These are phyloP conservation scores for Nemotelus pantherinus DNA, from an alignment of 2,888 invertebrate genomes.

Conservation along the genomic window DNA sequence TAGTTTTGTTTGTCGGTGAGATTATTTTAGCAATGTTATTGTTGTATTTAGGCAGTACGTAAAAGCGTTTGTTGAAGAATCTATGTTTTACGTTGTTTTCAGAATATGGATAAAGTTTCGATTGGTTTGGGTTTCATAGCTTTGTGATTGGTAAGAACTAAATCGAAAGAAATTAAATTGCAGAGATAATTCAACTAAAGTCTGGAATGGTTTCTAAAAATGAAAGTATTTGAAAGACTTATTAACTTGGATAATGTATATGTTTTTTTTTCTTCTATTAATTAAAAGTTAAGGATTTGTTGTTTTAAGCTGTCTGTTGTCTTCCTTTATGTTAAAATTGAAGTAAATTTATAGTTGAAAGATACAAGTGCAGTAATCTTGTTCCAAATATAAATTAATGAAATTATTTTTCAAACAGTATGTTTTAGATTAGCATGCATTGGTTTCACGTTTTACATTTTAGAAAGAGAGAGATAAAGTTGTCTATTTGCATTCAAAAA, in stretches of 20 bases:
- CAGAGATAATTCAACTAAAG: background rate
- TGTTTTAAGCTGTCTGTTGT: conserved; percentile 42
- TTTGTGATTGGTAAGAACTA: background rate
- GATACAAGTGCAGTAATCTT: conserved; percentile 21
- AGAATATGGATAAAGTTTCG: background rate
- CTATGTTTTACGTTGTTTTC: background rate
- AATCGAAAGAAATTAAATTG: background rate
- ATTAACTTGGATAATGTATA: background rate
- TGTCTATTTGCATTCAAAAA: too few relatives aligned
- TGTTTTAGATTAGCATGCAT: background rate
- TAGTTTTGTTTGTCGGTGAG: too few relatives aligned
- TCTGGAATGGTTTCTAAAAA: background rate
- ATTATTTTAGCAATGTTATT: background rate
- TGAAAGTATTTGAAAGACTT: background rate
- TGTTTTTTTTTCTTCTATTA: background rate
- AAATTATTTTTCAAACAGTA: background rate
- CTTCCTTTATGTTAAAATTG: conserved; percentile 40
- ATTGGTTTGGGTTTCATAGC: background rate
- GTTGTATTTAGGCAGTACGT: background rate
- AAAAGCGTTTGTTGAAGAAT: background rate
- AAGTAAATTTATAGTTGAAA: conserved; percentile 23
- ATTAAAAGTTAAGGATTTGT: conserved; percentile 20
- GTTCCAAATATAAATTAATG: conserved; percentile 32
- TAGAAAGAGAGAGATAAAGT: too few relatives aligned
- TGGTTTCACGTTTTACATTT: background rate